A percentile compares a stretch with the other conserved stretches of the same genome.
Evolutionary conservation across 2,113 vertebrate genomes (phyloP).

Genomic region (Grammomys dolichurus): DNA sequence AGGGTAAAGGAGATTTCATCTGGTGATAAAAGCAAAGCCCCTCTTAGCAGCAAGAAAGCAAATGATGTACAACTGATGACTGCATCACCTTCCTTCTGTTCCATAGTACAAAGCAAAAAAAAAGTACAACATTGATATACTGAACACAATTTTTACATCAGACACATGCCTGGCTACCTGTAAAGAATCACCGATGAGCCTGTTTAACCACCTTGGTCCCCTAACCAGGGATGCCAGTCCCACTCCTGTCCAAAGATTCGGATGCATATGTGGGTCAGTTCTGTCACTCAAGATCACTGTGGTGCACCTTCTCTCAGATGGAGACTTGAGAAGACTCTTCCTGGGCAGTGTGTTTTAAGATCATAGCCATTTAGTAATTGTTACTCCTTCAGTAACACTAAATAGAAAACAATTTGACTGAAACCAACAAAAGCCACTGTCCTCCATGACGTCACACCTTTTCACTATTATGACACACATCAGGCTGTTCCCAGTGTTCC

Average conservation of each 20-base stretch:
- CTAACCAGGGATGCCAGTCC: background rate
- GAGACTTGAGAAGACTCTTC: background rate
- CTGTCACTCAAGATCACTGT: background rate
- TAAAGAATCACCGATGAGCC: background rate
- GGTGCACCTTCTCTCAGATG: background rate
- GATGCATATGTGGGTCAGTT: background rate
- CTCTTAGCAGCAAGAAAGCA: constrained; percentile 4
- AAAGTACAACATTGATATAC: background rate
- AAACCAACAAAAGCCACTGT: background rate
- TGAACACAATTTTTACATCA: constrained; percentile 4
- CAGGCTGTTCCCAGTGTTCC: accelerated
- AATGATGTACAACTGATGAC: background rate
- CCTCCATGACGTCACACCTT: background rate
- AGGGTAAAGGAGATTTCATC: constrained; percentile 49
- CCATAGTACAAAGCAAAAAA: background rate
- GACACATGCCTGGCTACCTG: background rate
- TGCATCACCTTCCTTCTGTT: background rate
- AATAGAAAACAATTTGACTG: background rate
- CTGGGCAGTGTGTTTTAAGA: background rate
- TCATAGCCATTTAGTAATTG: background rate
- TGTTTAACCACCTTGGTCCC: background rate
- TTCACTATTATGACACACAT: background rate
- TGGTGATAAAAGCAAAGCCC: constrained; percentile 43
- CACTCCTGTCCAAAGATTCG: background rate
- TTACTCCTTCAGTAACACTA: background rate